Percentiles rank a stretch among this genome's conserved stretches.
phyloP scores from a whole-genome alignment of 2,888 invertebrate species.

The Scaptomyza cyrtandrae region DNA sequence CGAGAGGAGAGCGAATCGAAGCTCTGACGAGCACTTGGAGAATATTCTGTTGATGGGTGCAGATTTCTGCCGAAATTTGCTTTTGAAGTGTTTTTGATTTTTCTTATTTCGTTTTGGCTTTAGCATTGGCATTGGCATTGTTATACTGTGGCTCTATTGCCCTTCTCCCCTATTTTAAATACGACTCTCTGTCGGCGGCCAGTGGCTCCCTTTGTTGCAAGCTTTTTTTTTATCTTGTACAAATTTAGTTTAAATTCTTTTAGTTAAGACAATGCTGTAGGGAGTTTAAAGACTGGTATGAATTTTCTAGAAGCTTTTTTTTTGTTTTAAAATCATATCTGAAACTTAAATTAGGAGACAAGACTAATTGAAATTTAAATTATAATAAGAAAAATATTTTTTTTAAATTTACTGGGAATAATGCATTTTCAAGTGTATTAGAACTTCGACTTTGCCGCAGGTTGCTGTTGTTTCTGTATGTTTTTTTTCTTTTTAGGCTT shows the following conservation, averaged over 20 bases:
- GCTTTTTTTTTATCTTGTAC: conserved; percentile 24
- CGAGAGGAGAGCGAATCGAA: conserved; percentile 17
- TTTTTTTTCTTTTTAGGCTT: neutral
- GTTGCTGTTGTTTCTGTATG: neutral
- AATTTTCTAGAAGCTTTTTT: neutral
- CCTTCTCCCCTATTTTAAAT: neutral
- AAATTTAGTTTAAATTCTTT: conserved; percentile 66
- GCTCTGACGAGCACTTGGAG: conserved; percentile 62
- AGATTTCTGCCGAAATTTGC: conserved; percentile 82
- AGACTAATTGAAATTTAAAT: no score
- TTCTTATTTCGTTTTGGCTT: conserved; percentile 35
- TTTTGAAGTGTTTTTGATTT: conserved; percentile 64
- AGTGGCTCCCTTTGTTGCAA: conserved; percentile 53
- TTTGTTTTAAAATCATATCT: no score
- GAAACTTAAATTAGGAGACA: neutral
- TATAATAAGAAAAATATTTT: no score
- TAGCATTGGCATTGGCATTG: conserved; percentile 34
- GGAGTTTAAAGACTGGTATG: neutral
- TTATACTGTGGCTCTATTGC: conserved; percentile 23
- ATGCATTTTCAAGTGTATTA: conserved; percentile 8
- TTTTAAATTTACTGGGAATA: no score
- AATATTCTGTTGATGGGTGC: conserved; percentile 69
- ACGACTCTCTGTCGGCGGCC: conserved; percentile 2
- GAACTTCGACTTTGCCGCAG: no score
- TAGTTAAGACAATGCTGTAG: neutral